Evolutionary conservation across 2,888 invertebrate species (phyloP).

Genomic region (Eilema depressum): DNA sequence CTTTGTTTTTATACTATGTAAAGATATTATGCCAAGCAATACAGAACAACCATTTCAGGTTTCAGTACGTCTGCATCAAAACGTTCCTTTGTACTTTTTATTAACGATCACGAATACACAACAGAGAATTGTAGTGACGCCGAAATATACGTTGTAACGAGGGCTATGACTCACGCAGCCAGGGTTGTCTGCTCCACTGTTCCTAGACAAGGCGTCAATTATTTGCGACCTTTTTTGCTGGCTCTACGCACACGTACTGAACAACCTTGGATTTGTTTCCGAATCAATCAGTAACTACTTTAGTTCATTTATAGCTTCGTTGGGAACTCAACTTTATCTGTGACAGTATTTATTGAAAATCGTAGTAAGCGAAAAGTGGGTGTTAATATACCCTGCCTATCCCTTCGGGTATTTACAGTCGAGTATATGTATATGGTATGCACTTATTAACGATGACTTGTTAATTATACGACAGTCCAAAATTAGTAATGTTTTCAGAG

Average conservation of each 20-base stretch:
- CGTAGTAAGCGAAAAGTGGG: too few relatives aligned
- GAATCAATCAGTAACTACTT: slow-evolving; percentile 17
- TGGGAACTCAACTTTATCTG: not conserved
- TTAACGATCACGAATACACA: slow-evolving; percentile 2
- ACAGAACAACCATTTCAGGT: not conserved
- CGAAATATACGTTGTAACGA: slow-evolving; percentile 36
- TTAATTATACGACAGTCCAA: not conserved
- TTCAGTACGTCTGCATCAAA: not conserved
- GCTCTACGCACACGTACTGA: slow-evolving; percentile 23
- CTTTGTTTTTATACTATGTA: not conserved
- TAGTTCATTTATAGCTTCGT: not conserved
- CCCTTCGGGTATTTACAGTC: too few relatives aligned
- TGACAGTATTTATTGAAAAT: not conserved
- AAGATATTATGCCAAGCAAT: not conserved
- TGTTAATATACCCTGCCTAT: too few relatives aligned
- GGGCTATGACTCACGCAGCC: slow-evolving; percentile 44
- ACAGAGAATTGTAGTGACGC: slow-evolving; percentile 31
- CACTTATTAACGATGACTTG: not conserved
- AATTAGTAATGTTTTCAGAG: too few relatives aligned
- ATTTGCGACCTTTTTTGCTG: slow-evolving; percentile 33
- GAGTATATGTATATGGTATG: too few relatives aligned
- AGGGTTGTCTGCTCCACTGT: slow-evolving; percentile 31
- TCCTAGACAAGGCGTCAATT: slow-evolving; percentile 38
- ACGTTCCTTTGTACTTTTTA: not conserved
- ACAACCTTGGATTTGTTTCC: slow-evolving; percentile 39